Evolutionary conservation across 1,140 invertebrate species (phyloP), one percentile per base, ranked within the genome.

Genomic region (Homalodisca vitripennis): DNA sequence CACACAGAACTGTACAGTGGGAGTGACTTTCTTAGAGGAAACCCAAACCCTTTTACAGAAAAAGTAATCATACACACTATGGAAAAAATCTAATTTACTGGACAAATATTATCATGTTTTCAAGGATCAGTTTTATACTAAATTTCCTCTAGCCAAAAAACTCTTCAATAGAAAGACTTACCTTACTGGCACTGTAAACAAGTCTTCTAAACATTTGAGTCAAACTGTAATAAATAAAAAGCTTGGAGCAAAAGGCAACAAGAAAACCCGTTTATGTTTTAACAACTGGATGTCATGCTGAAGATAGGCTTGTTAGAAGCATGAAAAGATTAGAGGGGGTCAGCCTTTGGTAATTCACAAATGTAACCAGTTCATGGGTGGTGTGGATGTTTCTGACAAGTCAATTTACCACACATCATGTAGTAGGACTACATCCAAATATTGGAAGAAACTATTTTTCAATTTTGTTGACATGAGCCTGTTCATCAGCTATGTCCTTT

Each of bases 131-230:
- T 60, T 46, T 46, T 66, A 66, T 26, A 66, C 64, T 13, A 48
- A 66, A 66, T 10, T 66, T 48, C 64, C 26, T 2, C 26, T 66
- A 3, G 64, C 34, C 12, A 26, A 48, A 29, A 34, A 46, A 27
- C 29, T 48, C 3, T n/a, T 48, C 2, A 29, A 2, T 2, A 26
- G 22, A 47, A 66, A 48, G 10, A 66, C 64, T 31, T 66, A n/a
- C 41, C 1, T 47, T 20, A 66, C 64, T 26, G 64, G 64, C n/a
- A 66, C 64, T 2, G 48, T 66, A 10, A 48, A 48, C 13, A 66
- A 66, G 26, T 47, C 6, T 3, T 66, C 32, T 2, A 66, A 66
- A 66, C 22, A 29, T 48, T 29, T 66, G 26, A 14, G 12, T 48
- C 26, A 47, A n/a, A 6, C 3, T n/a, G 20, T 66, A 27, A 27